Base-by-base conservation (phyloP, 1,140 invertebrate genomes). In the Helicorthomorpha holstii region DNA sequence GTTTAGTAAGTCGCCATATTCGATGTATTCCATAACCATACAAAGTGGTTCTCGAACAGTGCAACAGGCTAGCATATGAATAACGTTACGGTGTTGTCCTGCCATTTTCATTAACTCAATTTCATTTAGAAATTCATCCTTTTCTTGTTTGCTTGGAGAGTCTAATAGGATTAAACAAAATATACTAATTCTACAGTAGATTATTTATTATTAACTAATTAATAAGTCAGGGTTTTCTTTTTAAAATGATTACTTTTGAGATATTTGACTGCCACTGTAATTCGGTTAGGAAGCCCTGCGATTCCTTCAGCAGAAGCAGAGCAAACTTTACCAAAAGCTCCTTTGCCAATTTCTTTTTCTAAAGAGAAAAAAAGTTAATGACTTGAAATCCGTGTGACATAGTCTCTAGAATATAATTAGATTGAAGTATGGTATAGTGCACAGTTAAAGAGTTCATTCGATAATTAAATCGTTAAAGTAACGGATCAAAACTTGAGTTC, bases 1-100 rank as follows among this genome's bases (percentile, higher is more conserved):
- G 1, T 71, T 72, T 48, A 85, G 76, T 43, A 91, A 67, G 65
- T 85, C 84, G 1, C 85, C 85, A 50, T 78, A 77, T 0, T 81
- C 76, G 19, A 85, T 77, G 59, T 81, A 86, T 61, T 90, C 85
- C 66, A 90, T 75, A 1, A 90, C 70, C 48, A 87, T 77, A 29
- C 79, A 77, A 59, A 73, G 75, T 16, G 76, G 84, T 54, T 74
- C 67, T 42, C 69, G 64, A n/a, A 70, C 66, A 1, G 82, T 85
- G 58, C 83, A 87, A 59, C 82, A 89, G 0, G 79, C 85, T 1
- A 89, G 63, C 44, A 92, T 69, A 45, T 73, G 73, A 2, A 91
- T 83, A 24, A 91, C 75, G 64, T 90, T 81, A 14, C 74, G 73
- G 66, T 91, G 86, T 0, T 70, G 67, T 1, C 83, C 84, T 1